Conservation (phyloP, 1,140 invertebrate genomes). For the Drosophila erecta region DNA sequence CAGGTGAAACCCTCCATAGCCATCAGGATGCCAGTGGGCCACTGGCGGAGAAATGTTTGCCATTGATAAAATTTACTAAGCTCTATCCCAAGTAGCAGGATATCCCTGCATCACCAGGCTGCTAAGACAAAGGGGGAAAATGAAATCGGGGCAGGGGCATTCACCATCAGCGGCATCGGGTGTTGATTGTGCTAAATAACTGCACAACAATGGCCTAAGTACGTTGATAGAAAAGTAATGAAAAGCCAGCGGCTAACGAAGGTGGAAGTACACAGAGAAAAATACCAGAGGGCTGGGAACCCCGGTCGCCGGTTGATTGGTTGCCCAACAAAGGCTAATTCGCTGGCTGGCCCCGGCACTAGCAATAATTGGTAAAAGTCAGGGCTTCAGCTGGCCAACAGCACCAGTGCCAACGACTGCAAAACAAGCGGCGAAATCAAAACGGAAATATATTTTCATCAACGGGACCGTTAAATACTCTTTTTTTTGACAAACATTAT, state of each 20-base stretch:
- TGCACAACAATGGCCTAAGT: conserved; percentile 82
- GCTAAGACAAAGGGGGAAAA: conserved; percentile 10
- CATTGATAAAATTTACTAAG: conserved; percentile 74
- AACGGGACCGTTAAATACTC: neutral
- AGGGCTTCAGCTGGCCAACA: conserved; percentile 39
- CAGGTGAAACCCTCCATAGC: conserved; percentile 42
- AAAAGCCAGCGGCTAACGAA: conserved; percentile 51
- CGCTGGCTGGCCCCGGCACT: conserved; percentile 68
- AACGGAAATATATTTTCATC: neutral
- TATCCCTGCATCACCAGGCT: conserved; percentile 3
- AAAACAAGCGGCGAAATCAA: conserved; percentile 32
- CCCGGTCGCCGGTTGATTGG: conserved; percentile 59
- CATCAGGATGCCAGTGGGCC: conserved; percentile 4
- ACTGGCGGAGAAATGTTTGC: conserved; percentile 46
- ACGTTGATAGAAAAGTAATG: conserved; percentile 83
- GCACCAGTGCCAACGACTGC: conserved; percentile 31
- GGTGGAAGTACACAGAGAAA: conserved; percentile 10
- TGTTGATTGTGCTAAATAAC: conserved; percentile 83
- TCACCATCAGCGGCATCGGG: conserved; percentile 70
- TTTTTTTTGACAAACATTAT: neutral
- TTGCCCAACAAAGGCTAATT: conserved; percentile 82
- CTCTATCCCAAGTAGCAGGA: conserved; percentile 23
- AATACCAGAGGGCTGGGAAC: neutral
- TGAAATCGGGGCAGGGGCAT: neutral
- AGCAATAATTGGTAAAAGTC: conserved; percentile 81